Evolutionary conservation across 1,140 invertebrate species (phyloP), one percentile per base, ranked within the genome.

Genomic region (Pseudoatta argentina): DNA sequence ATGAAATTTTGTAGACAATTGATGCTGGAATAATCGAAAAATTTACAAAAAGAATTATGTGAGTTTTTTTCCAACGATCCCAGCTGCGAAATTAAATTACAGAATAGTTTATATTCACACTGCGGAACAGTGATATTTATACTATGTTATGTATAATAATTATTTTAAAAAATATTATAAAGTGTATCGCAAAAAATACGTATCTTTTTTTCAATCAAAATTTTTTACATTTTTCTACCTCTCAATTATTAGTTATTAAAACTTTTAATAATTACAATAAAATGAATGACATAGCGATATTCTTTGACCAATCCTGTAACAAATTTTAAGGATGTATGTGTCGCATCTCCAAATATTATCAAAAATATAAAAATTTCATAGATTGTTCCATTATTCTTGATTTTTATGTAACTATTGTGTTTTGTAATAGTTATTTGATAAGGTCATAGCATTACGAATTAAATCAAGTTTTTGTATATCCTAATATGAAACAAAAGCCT

Each of bases 41-140:
- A 39, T 44, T 75, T 2, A 16, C 39, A 75, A 55, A 55, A 61
- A 34, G 21, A 76, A 39, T 44, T 18, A 39, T 16, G 8, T 39
- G 14, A 61, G 24, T 61, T 27, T n/a, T n/a, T n/a, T 12, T 30
- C 12, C 18, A 75, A 34, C 34, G 21, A 51, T 27, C 6, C 7
- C 30, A 39, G 51, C n/a, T 39, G 5, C 10, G 55, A 75, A 57
- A 75, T 75, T 24, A 75, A 76, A 61, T 61, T 44, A 44, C 30
- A 1, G 8, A 61, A 76, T 18, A 61, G 4, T 61, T 57, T 16
- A 34, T 73, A 53, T 73, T 30, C 5, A 7, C 12, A 21, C 24
- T 55, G 7, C n/a, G 4, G 30, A 24, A 39, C 6, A 39, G 12
- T 24, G 18, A 4, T 69, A 48, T 48, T 69, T 48, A 51, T 69